Evolutionary conservation across 2,888 invertebrate genomes (phyloP).

Genomic region (Lacanobia oleracea): DNA sequence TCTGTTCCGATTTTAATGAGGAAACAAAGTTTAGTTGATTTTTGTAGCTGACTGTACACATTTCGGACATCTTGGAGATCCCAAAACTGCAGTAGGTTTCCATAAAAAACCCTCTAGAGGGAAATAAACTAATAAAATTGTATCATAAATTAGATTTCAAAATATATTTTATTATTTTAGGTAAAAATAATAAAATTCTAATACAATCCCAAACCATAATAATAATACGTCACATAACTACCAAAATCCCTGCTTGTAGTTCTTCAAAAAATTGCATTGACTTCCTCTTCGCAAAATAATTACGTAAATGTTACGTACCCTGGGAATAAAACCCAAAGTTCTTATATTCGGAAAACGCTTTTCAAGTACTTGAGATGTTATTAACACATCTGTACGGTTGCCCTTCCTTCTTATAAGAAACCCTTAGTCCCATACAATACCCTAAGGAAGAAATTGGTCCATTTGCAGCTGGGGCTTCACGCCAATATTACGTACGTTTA

Average conservation of each 20-base stretch:
- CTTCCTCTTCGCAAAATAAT: not conserved
- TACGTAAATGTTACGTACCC: slow-evolving; percentile 5
- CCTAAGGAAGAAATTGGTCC: slow-evolving; percentile 24
- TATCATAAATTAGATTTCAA: no score
- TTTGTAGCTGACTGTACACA: not conserved
- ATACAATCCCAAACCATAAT: not conserved
- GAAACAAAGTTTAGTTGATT: not conserved
- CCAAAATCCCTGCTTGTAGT: not conserved
- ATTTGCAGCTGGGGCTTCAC: slow-evolving; percentile 38
- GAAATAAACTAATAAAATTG: no score
- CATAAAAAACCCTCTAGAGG: no score
- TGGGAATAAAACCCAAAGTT: slow-evolving; percentile 24
- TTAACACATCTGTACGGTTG: slow-evolving; percentile 29
- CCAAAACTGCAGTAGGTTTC: no score
- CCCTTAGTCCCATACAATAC: slow-evolving; percentile 43
- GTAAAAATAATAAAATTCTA: not conserved
- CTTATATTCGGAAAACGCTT: slow-evolving; percentile 37
- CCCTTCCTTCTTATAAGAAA: slow-evolving; percentile 23
- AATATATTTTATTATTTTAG: no score
- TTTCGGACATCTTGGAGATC: no score
- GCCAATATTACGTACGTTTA: not conserved
- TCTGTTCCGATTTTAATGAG: no score
- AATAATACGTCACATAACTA: not conserved
- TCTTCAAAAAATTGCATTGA: slow-evolving; percentile 3
- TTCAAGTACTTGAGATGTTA: slow-evolving; percentile 37